Conservation (phyloP, 2,888 invertebrate genomes). For the Epinotia bilunana region DNA sequence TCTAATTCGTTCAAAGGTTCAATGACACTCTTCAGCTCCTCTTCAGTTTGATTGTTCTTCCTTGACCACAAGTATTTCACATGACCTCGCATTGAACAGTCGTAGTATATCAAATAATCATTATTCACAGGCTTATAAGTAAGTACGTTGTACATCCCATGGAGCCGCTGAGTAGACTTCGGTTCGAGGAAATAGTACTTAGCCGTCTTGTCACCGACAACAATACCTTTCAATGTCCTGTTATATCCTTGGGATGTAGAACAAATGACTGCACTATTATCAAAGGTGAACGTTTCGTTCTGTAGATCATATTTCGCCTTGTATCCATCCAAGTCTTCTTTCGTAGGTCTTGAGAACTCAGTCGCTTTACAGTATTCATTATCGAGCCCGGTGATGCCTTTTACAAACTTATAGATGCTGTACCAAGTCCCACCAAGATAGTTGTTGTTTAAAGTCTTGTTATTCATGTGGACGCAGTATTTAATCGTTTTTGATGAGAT, state of each 20-base stretch:
- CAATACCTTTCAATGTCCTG: not conserved
- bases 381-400: not conserved
- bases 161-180: not conserved
- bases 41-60: constrained; percentile 15
- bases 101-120: constrained; percentile 18
- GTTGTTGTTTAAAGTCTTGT: not conserved
- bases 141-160: not conserved
- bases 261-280: not conserved
- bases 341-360: not conserved
- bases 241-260: not conserved
- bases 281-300: constrained; percentile 9
- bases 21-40: not conserved
- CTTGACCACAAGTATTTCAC: constrained; percentile 1
- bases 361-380: not conserved
- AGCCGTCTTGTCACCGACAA: not conserved
- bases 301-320: constrained; percentile 5
- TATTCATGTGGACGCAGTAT: constrained; percentile 15
- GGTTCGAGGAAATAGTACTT: constrained; percentile 2
- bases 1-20: not conserved
- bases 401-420: not conserved
- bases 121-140: constrained; percentile 3
- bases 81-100: not conserved
- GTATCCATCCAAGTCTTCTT: constrained; percentile 3
- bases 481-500: not conserved
- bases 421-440: constrained; percentile 9